Conservation (phyloP, 2,888 invertebrate genomes). For the Peribatodes rhomboidaria region DNA sequence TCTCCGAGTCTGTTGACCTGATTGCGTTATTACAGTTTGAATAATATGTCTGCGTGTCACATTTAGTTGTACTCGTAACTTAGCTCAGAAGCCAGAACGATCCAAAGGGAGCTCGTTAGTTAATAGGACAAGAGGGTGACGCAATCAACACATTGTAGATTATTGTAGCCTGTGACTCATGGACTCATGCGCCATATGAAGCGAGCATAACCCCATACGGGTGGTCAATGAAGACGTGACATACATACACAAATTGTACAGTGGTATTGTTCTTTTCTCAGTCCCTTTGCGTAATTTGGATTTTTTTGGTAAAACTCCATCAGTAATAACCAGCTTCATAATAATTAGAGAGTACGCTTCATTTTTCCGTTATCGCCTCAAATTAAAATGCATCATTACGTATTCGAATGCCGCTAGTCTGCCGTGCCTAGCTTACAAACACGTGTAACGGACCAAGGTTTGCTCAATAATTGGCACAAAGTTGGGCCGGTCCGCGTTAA, state of each 20-base stretch:
- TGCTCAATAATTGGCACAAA: conserved; percentile 47
- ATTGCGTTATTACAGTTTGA: conserved; percentile 39
- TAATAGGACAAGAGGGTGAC: conserved; percentile 52
- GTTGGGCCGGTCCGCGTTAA: conserved; percentile 39
- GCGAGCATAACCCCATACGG: conserved; percentile 52
- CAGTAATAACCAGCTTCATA: neutral
- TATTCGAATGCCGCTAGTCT: conserved; percentile 55
- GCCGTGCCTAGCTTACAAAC: conserved; percentile 53
- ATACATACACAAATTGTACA: conserved; percentile 43
- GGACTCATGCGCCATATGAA: conserved; percentile 42
- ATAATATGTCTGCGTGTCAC: conserved; percentile 38
- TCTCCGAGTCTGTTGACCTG: conserved; percentile 31
- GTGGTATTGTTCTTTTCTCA: conserved; percentile 31
- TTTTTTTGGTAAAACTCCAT: neutral
- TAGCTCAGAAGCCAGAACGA: conserved; percentile 25
- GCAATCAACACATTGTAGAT: conserved; percentile 46
- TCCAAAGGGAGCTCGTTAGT: conserved; percentile 49
- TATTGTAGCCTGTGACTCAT: conserved; percentile 53
- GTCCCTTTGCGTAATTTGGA: conserved; percentile 4
- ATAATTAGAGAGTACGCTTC: neutral
- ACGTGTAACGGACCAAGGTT: conserved; percentile 47
- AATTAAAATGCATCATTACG: conserved; percentile 51
- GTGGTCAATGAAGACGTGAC: conserved; percentile 53
- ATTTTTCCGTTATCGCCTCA: conserved; percentile 27
- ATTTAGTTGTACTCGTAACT: conserved; percentile 36